A percentile compares a stretch with the other conserved stretches of the same genome.
Evolutionary conservation across 2,797 vertebrate genomes (phyloP).

Genomic region (Limosa lapponica): DNA sequence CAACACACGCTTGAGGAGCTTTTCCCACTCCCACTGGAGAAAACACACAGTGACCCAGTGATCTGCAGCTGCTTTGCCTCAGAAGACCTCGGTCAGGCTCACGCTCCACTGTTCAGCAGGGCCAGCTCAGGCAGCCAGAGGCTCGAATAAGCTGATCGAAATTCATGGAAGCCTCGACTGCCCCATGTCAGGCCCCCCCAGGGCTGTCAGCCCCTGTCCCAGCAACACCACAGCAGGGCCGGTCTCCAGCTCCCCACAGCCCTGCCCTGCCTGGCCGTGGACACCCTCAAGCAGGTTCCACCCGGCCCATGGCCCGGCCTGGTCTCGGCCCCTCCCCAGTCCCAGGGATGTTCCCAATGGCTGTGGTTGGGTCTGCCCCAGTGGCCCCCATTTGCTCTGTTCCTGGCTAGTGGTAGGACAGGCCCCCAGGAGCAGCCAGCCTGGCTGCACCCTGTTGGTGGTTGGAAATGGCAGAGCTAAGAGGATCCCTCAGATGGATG

Average conservation of each 20-base stretch:
- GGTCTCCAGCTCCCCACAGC: neutral
- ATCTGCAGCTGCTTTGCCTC: neutral
- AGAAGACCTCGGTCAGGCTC: neutral
- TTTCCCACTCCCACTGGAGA: neutral
- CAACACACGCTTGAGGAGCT: neutral
- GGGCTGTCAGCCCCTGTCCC: neutral
- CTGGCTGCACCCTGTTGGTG: neutral
- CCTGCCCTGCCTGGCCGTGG: rapidly evolving
- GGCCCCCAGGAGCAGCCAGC: neutral
- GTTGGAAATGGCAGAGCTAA: neutral
- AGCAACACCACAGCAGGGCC: rapidly evolving
- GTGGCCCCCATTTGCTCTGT: neutral
- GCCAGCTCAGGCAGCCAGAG: neutral
- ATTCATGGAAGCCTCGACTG: neutral
- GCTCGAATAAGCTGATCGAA: neutral
- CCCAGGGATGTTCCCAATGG: neutral
- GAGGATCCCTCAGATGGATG: neutral
- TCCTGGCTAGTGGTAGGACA: neutral
- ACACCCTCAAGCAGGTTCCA: neutral
- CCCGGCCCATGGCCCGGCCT: no score
- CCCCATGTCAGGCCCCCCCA: rapidly evolving
- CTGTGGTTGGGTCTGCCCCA: rapidly evolving
- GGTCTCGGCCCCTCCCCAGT: rapidly evolving
- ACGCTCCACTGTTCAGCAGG: rapidly evolving
- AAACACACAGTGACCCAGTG: neutral